Evolutionary conservation across 2,888 invertebrate genomes (phyloP).

Genomic region (Eulithis prunata): DNA sequence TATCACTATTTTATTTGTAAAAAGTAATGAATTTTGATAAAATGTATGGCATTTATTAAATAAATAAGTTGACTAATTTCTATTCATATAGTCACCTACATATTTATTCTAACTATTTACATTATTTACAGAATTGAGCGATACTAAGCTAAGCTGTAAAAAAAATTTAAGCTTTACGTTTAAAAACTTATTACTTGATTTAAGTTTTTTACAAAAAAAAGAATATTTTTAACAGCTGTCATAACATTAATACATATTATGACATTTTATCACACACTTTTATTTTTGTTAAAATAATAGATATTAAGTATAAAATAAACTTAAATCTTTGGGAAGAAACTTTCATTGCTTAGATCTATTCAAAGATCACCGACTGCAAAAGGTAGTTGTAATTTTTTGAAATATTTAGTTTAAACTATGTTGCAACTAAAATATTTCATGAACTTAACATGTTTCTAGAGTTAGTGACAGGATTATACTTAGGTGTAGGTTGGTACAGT

Average conservation of each 20-base stretch:
- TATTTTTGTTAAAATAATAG: background rate
- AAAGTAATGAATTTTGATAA: background rate
- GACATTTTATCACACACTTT: too few relatives aligned
- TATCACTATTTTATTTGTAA: too few relatives aligned
- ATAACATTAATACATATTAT: background rate
- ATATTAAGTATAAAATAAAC: slow-evolving; percentile 4
- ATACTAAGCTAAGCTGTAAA: background rate
- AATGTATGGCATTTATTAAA: slow-evolving; percentile 23
- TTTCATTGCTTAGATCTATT: slow-evolving; percentile 6
- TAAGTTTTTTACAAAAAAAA: too few relatives aligned
- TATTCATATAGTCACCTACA: background rate
- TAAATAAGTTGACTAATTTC: slow-evolving; percentile 19
- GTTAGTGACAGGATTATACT: slow-evolving; percentile 23
- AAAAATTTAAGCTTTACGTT: too few relatives aligned
- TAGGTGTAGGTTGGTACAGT: background rate
- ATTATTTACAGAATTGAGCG: slow-evolving; percentile 20
- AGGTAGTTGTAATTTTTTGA: background rate
- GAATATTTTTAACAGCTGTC: background rate
- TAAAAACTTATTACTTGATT: too few relatives aligned
- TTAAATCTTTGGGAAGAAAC: slow-evolving; percentile 26
- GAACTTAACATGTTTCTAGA: background rate
- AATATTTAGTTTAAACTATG: too few relatives aligned
- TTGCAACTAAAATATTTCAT: background rate
- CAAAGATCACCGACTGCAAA: slow-evolving; percentile 9
- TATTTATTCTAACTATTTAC: slow-evolving; percentile 7